Conservation (phyloP, 2,113 vertebrate species). For the Madoqua kirkii region DNA sequence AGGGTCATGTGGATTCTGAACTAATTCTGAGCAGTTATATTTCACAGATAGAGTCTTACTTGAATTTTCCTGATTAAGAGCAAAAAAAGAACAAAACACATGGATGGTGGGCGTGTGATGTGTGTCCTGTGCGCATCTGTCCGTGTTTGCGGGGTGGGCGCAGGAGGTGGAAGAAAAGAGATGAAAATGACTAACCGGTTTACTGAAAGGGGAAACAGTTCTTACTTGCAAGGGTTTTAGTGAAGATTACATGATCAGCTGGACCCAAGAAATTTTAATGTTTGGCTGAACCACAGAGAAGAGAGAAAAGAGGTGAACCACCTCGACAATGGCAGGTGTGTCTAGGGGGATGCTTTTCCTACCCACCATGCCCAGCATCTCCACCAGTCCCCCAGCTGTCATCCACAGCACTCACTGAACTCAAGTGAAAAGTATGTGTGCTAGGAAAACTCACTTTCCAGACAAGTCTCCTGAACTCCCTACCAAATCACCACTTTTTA, state of each 20-base stretch:
- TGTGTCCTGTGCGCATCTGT: not conserved
- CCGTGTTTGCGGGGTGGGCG: fast-evolving
- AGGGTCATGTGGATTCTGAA: not conserved
- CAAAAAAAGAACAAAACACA: not conserved
- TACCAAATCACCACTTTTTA: not conserved
- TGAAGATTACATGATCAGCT: not conserved
- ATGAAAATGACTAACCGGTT: not conserved
- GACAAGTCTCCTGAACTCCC: not conserved
- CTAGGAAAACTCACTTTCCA: not conserved
- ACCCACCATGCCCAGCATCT: not conserved
- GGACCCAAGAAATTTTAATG: not conserved
- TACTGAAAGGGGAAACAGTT: not conserved
- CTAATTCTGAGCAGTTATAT: not conserved
- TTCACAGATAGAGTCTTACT: not conserved
- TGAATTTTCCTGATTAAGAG: slow-evolving; percentile 32
- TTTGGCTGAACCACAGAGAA: slow-evolving; percentile 2
- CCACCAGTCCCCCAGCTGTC: not conserved
- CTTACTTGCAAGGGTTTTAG: not conserved
- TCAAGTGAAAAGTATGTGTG: not conserved
- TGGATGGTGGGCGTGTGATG: not conserved
- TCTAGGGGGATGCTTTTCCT: not conserved
- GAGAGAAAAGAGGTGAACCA: not conserved
- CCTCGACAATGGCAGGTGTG: not conserved
- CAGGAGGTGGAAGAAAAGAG: not conserved
- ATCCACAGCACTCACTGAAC: not conserved